These are phyloP conservation scores for Nematostella vectensis DNA, from an alignment of 92 coral and sea anemone genomes.

Conservation along the genomic window DNA sequence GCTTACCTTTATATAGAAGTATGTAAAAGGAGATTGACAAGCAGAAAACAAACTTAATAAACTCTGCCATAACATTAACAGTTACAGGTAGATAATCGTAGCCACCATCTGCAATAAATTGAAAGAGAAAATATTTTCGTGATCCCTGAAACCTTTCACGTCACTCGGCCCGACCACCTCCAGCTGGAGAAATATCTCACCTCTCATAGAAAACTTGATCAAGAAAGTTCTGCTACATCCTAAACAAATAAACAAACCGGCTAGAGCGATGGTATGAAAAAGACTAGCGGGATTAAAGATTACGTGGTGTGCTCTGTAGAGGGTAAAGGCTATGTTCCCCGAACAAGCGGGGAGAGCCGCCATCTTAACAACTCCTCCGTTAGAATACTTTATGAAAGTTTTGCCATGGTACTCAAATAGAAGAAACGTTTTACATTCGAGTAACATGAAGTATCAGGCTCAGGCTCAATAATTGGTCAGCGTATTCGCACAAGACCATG, in stretches of 20 bases:
- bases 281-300: constrained; percentile 23
- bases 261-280: constrained; percentile 24
- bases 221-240: constrained; percentile 63
- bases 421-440: no score
- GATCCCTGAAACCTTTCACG: background rate
- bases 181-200: no score
- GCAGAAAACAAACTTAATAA: constrained; percentile 50
- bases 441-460: no score
- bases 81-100: constrained; percentile 67
- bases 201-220: constrained; percentile 61
- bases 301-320: background rate
- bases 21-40: constrained; percentile 29
- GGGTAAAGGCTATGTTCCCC: no score
- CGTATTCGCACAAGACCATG: no score
- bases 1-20: constrained; percentile 42
- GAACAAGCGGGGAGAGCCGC: no score
- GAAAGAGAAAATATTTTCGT: background rate
- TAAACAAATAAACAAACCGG: constrained; percentile 26
- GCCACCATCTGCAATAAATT: constrained; percentile 34
- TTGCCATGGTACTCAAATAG: no score
- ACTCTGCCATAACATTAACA: constrained; percentile 66
- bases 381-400: no score
- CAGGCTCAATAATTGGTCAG: no score
- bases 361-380: no score
- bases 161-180: background rate